Conservation (phyloP, 2,797 vertebrate species). For the Sciurus vulgaris region DNA sequence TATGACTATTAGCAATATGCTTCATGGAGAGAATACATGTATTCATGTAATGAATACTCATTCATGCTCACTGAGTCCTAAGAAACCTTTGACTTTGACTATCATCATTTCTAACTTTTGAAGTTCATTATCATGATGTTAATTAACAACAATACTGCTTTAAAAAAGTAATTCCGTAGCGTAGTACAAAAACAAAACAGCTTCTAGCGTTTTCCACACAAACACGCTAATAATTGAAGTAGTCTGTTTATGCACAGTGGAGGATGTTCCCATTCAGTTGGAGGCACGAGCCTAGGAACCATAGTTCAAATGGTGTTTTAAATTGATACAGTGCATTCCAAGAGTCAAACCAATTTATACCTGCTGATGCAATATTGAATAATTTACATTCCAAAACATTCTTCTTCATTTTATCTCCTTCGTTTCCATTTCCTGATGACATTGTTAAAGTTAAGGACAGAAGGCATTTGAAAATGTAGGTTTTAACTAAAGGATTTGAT, state of each 20-base stretch:
- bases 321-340: background rate
- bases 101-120: conserved; percentile 24
- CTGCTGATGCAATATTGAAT: background rate
- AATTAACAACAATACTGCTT: background rate
- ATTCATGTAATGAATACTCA: too few species aligned
- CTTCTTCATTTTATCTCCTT: background rate
- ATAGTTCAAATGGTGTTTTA: background rate
- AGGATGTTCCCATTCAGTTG: background rate
- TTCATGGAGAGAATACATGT: background rate
- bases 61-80: background rate
- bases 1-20: background rate
- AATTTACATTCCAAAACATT: background rate
- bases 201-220: background rate
- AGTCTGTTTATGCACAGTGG: background rate
- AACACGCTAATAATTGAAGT: background rate
- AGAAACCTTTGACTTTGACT: background rate
- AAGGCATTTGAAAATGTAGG: background rate
- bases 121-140: conserved; percentile 13
- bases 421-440: background rate
- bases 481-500: conserved; percentile 21
- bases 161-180: background rate
- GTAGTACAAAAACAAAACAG: background rate
- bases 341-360: conserved; percentile 7
- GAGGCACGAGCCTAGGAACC: background rate
- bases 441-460: conserved; percentile 41